phyloP scores from a whole-genome alignment of 2,113 vertebrate genomes.

The Galemys pyrenaicus region DNA sequence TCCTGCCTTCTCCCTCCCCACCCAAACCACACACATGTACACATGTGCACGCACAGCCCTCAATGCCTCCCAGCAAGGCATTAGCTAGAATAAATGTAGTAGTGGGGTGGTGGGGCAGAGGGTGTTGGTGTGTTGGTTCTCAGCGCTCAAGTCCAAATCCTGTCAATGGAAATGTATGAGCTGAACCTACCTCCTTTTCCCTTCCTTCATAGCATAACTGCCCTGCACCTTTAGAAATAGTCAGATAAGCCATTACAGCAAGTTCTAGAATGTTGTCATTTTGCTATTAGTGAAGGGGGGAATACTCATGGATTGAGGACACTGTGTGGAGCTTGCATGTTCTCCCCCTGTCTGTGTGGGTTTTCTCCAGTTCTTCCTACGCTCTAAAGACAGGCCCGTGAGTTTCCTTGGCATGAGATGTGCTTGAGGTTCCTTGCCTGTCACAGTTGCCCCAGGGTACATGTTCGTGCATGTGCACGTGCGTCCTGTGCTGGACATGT shows the following conservation, averaged over 20 bases:
- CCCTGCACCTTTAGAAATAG: neutral
- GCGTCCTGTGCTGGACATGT: no score
- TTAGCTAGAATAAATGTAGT: neutral
- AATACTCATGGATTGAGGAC: neutral
- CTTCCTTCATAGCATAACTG: neutral
- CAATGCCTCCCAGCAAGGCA: neutral
- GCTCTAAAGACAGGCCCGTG: neutral
- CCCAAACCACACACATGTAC: neutral
- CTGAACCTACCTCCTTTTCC: neutral
- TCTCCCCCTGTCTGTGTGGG: neutral
- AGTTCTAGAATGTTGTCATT: neutral
- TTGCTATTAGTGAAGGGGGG: neutral
- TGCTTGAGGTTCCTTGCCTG: neutral
- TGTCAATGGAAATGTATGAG: rapidly evolving
- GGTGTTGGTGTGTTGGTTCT: rapidly evolving
- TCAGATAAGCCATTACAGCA: neutral
- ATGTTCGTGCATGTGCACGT: no score
- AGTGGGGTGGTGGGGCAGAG: no score
- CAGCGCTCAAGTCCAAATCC: neutral
- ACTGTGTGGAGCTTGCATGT: neutral
- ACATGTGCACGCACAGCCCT: neutral
- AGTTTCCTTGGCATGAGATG: neutral
- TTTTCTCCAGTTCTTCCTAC: neutral
- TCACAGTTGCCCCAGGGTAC: neutral
- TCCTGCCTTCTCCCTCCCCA: neutral